Evolutionary conservation across 2,113 vertebrate genomes (phyloP).

Genomic region (Pelecanoides urinatrix): DNA sequence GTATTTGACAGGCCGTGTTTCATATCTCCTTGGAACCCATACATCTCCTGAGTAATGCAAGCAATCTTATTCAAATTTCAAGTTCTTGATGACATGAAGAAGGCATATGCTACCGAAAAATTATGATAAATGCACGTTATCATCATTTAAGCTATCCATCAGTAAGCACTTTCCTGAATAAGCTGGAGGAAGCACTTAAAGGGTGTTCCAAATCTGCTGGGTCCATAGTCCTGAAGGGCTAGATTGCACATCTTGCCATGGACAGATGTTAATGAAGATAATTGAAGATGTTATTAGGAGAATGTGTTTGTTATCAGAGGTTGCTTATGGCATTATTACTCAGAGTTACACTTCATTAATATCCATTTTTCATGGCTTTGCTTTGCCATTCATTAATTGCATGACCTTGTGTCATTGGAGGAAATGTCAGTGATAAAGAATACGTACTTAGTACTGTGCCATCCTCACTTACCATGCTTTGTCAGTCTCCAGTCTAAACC

Average conservation of each 20-base stretch:
- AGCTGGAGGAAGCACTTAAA: background rate
- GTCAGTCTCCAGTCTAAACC: background rate
- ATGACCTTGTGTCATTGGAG: slow-evolving; percentile 77
- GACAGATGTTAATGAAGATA: slow-evolving; percentile 76
- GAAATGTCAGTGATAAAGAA: slow-evolving; percentile 73
- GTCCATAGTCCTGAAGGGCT: slow-evolving; percentile 15
- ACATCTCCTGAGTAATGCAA: background rate
- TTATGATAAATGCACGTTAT: slow-evolving; percentile 44
- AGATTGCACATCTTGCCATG: slow-evolving; percentile 40
- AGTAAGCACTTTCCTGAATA: background rate
- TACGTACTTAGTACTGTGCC: background rate
- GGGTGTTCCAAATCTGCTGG: background rate
- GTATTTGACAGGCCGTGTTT: background rate
- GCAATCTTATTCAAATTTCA: background rate
- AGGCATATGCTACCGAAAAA: background rate
- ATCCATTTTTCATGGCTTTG: slow-evolving; percentile 72
- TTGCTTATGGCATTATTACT: slow-evolving; percentile 76
- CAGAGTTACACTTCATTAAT: slow-evolving; percentile 81
- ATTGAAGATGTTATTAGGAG: slow-evolving; percentile 83
- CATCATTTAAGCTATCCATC: background rate
- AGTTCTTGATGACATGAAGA: background rate
- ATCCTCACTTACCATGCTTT: background rate
- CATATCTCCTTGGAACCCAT: background rate
- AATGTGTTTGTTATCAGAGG: slow-evolving; percentile 80
- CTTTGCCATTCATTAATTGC: slow-evolving; percentile 52